These are phyloP conservation scores for Sturmia bella DNA, from an alignment of 2,888 invertebrate species.

Conservation along the genomic window DNA sequence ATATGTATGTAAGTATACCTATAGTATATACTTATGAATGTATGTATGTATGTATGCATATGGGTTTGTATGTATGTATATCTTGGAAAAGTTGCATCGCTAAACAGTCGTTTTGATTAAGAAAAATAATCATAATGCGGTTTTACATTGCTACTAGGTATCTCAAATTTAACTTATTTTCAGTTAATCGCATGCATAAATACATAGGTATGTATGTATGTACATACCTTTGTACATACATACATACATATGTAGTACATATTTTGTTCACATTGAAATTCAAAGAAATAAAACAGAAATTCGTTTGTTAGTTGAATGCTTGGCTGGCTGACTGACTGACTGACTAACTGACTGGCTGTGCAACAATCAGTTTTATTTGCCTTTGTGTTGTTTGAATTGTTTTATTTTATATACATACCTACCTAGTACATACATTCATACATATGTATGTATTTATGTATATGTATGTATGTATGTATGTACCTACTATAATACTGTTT, in stretches of 20 bases:
- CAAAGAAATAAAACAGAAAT: neutral
- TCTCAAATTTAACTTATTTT: slow-evolving; percentile 13
- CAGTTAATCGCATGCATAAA: neutral
- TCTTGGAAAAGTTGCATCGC: no score
- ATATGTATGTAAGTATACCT: neutral
- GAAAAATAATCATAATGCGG: no score
- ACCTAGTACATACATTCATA: no score
- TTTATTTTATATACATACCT: slow-evolving; percentile 41
- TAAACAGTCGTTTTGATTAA: no score
- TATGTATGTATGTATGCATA: neutral
- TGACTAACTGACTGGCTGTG: slow-evolving; percentile 23
- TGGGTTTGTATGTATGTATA: no score
- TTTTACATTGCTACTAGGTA: neutral
- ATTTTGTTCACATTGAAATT: no score
- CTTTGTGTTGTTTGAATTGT: slow-evolving; percentile 51
- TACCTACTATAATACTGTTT: slow-evolving; percentile 14
- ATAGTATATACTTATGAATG: neutral
- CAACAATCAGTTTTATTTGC: slow-evolving; percentile 52
- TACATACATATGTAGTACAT: no score
- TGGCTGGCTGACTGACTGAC: slow-evolving; percentile 47
- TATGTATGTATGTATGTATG: no score
- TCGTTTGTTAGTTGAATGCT: slow-evolving; percentile 37
- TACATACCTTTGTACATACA: no score
- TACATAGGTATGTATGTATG: neutral
- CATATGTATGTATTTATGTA: no score